phyloP scores from a whole-genome alignment of 23 tunicate genomes.

The Ciona savignyi region DNA sequence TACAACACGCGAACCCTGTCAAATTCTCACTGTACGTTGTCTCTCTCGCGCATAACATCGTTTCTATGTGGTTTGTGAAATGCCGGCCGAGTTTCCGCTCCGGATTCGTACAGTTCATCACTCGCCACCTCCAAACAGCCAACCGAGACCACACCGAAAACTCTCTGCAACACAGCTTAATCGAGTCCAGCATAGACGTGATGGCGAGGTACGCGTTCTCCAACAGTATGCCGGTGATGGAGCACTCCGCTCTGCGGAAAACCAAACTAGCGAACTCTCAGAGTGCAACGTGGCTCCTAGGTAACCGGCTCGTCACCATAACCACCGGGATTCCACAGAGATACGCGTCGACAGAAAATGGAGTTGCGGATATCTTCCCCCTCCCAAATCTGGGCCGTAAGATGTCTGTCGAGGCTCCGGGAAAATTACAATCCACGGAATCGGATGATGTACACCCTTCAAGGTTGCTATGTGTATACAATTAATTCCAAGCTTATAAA shows the following conservation, averaged over 20 bases:
- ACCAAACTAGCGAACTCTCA: conserved; percentile 11
- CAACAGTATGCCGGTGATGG: conserved; percentile 32
- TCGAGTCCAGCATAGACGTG: conserved; percentile 86
- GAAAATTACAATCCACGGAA: conserved; percentile 33
- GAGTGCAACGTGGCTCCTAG: conserved; percentile 71
- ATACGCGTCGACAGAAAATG: conserved; percentile 8
- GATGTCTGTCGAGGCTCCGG: conserved; percentile 52
- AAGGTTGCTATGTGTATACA: too few species aligned
- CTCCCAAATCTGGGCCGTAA: neutral
- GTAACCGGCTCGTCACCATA: conserved; percentile 75
- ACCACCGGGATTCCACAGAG: conserved; percentile 17
- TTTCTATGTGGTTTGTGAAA: conserved; percentile 85
- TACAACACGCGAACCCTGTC: conserved; percentile 76
- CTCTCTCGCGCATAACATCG: conserved; percentile 82
- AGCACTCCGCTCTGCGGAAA: neutral
- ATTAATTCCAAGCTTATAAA: too few species aligned
- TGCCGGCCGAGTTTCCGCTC: conserved; percentile 74
- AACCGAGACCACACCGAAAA: conserved; percentile 26
- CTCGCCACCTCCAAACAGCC: conserved; percentile 57
- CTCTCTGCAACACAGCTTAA: conserved; percentile 51
- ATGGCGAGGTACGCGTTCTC: conserved; percentile 84
- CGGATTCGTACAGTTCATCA: conserved; percentile 65
- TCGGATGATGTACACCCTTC: neutral
- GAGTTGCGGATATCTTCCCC: neutral
- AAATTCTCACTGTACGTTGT: conserved; percentile 69